Conservation (phyloP, 53 echinoderm and acorn worm species). For the Holothuria leucospilota region DNA sequence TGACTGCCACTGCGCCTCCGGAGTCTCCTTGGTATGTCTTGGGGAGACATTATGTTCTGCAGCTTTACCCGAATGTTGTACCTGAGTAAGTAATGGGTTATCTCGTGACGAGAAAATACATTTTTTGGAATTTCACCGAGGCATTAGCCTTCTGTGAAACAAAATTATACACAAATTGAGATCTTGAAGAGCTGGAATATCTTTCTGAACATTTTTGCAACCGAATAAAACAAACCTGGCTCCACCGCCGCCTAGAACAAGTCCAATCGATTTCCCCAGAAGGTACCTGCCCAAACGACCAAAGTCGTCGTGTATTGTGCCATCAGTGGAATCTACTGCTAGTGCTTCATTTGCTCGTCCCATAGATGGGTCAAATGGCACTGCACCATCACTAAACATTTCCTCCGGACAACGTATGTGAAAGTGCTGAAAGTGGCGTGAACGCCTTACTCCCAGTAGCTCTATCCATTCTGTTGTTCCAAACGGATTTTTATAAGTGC, state of each 20-base stretch:
- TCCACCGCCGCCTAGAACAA: slow-evolving; percentile 6
- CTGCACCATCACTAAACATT: not conserved
- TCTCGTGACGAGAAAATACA: too few relatives aligned
- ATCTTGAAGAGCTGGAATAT: too few relatives aligned
- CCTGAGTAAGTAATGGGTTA: too few relatives aligned
- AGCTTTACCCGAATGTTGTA: too few relatives aligned
- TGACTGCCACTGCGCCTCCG: too few relatives aligned
- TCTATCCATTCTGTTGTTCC: not conserved
- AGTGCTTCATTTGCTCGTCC: not conserved
- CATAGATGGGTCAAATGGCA: not conserved
- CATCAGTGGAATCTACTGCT: not conserved
- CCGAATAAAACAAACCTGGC: slow-evolving; percentile 19
- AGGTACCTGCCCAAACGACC: not conserved
- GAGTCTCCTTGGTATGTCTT: too few relatives aligned
- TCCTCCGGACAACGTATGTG: slow-evolving; percentile 5
- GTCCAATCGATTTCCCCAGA: not conserved
- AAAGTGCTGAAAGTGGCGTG: not conserved
- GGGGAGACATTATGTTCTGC: too few relatives aligned
- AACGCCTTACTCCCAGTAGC: not conserved
- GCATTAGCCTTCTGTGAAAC: too few relatives aligned
- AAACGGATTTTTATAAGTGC: not conserved
- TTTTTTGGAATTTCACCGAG: too few relatives aligned
- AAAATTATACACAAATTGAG: too few relatives aligned
- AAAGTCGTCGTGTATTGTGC: not conserved
- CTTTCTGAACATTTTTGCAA: too few relatives aligned